Base-by-base conservation (phyloP, 2,888 invertebrate genomes). In the Oligia fasciuncula region DNA sequence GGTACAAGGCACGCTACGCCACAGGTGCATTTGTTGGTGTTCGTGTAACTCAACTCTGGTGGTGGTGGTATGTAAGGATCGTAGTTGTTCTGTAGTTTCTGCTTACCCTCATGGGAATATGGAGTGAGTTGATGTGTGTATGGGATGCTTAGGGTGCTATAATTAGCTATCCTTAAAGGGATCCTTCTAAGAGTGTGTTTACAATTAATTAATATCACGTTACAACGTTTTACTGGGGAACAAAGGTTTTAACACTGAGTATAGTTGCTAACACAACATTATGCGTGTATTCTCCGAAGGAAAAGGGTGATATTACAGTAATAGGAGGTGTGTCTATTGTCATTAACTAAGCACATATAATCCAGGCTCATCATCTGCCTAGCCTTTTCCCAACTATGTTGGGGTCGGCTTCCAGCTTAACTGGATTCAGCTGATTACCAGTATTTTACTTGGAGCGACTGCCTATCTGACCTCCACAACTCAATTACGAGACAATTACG, bases 131-230 rank as follows among this genome's bases (percentile, higher is more conserved):
- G 8, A 35, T 63, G 60, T 29, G n/a, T 29, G 29, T 65, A 35
- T 71, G 19, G 1, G 19, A 40, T 62, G 13, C n/a, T 62, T 54
- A 67, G 0, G 9, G 14, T 62, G 66, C 14, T 66, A 60, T 62
- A 68, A 60, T 51, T 67, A 68, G 13, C 35, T 79, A 54, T 35
- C 14, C 9, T 54, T 23, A 46, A 43, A 67, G 60, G 60, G 43
- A 35, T 3, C 43, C 74, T 40, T 43, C 6, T 35, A 35, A 51
- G 11, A 51, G 35, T 35, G 60, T 60, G 35, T 14, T 66, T 5
- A 67, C 49, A 29, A 72, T 57, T 29, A 60, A 66, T 81, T 66
- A 80, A 49, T 81, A 79, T 66, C 49, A 9, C 49, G 14, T 43
- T 73, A 43, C 49, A 29, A 49, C 2, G 40, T 54, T 62, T 79